Conservation (phyloP, 1,140 invertebrate species). For the Thalassaphorura encarpata region DNA sequence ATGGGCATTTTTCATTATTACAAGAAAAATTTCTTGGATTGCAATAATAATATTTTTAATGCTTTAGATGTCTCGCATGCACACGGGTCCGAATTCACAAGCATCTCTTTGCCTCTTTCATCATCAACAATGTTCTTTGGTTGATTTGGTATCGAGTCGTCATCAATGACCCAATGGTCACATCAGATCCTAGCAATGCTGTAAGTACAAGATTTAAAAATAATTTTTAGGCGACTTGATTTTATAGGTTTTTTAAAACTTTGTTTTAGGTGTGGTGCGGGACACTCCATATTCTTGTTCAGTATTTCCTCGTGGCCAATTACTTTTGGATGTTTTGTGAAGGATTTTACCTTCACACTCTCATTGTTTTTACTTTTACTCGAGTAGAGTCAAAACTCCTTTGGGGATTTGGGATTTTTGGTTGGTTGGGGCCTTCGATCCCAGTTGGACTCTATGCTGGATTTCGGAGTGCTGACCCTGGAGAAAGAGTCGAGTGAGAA, state of each 20-base stretch:
- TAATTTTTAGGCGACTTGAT: too few relatives aligned
- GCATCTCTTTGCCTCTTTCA: constrained; percentile 84
- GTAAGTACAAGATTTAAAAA: too few relatives aligned
- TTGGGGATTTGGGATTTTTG: constrained; percentile 67
- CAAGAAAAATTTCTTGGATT: too few relatives aligned
- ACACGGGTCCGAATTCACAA: constrained; percentile 85
- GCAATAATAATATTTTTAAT: too few relatives aligned
- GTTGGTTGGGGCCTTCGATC: constrained; percentile 62
- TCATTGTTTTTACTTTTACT: constrained; percentile 82
- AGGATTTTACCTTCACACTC: constrained; percentile 84
- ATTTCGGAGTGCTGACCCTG: constrained; percentile 44
- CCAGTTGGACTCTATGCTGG: constrained; percentile 56
- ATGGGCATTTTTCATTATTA: too few relatives aligned
- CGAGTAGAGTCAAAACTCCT: constrained; percentile 66
- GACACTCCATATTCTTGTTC: constrained; percentile 66
- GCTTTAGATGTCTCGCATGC: constrained; percentile 53
- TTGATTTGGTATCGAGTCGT: constrained; percentile 42
- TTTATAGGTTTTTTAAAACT: too few relatives aligned
- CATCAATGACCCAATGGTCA: constrained; percentile 33
- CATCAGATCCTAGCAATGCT: constrained; percentile 37
- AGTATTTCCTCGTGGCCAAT: constrained; percentile 82
- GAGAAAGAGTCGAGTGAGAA: constrained; percentile 52
- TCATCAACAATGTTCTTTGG: constrained; percentile 56
- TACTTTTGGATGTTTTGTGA: constrained; percentile 94
- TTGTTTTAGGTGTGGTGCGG: constrained; percentile 66